These are phyloP conservation scores for Stylophora pistillata DNA, from an alignment of 64 coral and sea anemone species.

Conservation along the genomic window DNA sequence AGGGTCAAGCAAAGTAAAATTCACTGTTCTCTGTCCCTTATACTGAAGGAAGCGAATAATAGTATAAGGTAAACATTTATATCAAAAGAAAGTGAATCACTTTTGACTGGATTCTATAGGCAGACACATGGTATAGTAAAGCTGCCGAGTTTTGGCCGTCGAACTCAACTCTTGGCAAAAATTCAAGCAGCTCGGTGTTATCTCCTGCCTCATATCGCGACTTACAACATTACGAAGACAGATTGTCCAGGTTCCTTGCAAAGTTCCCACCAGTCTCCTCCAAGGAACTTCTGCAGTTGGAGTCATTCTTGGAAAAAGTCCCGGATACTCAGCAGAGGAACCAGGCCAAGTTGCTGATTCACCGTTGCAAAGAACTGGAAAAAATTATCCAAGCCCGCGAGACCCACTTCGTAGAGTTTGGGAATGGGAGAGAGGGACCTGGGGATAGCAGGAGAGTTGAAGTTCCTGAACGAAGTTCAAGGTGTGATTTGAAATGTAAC, in stretches of 20 bases:
- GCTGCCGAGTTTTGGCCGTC: conserved; percentile 78
- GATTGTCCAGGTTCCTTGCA: conserved; percentile 60
- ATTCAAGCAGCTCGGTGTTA: conserved; percentile 23
- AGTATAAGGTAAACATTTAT: too few relatives aligned
- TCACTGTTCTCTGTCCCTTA: too few relatives aligned
- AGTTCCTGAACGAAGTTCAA: neutral
- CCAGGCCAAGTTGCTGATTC: conserved; percentile 61
- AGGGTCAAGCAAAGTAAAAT: too few relatives aligned
- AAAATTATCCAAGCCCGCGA: conserved; percentile 64
- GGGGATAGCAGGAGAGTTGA: neutral
- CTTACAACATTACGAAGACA: conserved; percentile 45
- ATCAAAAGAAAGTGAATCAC: too few relatives aligned
- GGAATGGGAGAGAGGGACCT: neutral
- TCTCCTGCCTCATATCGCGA: conserved; percentile 63
- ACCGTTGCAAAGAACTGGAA: conserved; percentile 74
- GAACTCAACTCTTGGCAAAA: neutral
- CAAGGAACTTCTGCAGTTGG: conserved; percentile 61
- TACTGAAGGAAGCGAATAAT: too few relatives aligned
- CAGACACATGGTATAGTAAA: conserved; percentile 82
- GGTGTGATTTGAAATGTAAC: neutral
- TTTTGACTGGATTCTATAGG: conserved; percentile 34
- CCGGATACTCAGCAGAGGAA: conserved; percentile 55
- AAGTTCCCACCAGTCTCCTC: conserved; percentile 67
- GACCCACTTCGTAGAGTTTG: conserved; percentile 54
- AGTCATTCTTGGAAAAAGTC: conserved; percentile 56